Evolutionary conservation across 2,888 invertebrate genomes (phyloP).

Genomic region (Lepidonotus clava): DNA sequence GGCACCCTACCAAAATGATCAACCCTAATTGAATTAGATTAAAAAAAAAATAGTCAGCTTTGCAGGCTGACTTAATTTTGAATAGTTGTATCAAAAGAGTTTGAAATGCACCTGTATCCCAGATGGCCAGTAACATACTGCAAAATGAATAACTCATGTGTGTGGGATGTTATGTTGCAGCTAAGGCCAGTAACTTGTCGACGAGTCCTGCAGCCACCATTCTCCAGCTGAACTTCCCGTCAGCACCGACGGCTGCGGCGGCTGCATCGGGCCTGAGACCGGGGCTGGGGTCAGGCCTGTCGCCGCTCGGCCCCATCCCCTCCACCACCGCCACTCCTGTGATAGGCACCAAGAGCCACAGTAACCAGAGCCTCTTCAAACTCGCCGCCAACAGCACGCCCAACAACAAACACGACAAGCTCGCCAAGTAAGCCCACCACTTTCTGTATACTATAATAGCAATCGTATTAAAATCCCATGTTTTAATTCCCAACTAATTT

Average conservation of each 20-base stretch:
- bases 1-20: too few relatives aligned
- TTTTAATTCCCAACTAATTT: too few relatives aligned
- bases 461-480: too few relatives aligned
- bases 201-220: conserved; percentile 78
- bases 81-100: too few relatives aligned
- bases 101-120: too few relatives aligned
- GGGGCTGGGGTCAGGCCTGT: neutral
- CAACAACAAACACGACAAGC: conserved; percentile 31
- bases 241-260: conserved; percentile 60
- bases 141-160: too few relatives aligned
- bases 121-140: too few relatives aligned
- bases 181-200: conserved; percentile 75
- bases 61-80: too few relatives aligned
- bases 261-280: neutral
- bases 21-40: too few relatives aligned
- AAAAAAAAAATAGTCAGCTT: too few relatives aligned
- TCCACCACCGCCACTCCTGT: conserved; percentile 38
- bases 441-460: neutral
- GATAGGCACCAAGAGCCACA: conserved; percentile 26
- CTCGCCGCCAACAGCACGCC: conserved; percentile 35
- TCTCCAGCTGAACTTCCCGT: conserved; percentile 77
- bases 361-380: conserved; percentile 29
- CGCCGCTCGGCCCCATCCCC: neutral
- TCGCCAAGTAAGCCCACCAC: conserved; percentile 30
- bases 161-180: conserved; percentile 68